phyloP scores from a whole-genome alignment of 2,888 invertebrate genomes.

The Adela reaumurella region DNA sequence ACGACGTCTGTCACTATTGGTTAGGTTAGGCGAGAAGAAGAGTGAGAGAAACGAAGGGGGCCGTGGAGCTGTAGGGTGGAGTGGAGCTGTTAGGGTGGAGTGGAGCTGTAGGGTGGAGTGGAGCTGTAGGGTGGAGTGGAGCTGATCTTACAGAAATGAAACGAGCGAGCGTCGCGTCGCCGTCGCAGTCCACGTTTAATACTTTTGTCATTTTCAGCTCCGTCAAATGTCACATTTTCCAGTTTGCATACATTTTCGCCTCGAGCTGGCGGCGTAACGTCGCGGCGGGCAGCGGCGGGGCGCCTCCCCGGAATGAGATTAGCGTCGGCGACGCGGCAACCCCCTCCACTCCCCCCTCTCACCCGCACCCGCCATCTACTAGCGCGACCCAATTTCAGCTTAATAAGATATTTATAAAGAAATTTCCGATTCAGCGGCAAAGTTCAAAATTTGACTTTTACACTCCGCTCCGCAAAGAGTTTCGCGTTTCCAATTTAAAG shows the following conservation, averaged over 20 bases:
- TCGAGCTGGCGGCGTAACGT: constrained; percentile 16
- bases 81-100: too few relatives aligned
- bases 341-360: constrained; percentile 7
- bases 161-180: not conserved
- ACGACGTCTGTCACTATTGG: too few relatives aligned
- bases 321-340: constrained; percentile 56
- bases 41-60: too few relatives aligned
- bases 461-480: constrained; percentile 43
- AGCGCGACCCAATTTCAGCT: constrained; percentile 33
- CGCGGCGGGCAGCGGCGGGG: constrained; percentile 23
- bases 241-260: constrained; percentile 53
- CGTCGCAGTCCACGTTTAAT: constrained; percentile 20
- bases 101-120: too few relatives aligned
- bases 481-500: constrained; percentile 56
- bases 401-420: constrained; percentile 58
- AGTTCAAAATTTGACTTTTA: constrained; percentile 51
- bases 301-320: constrained; percentile 53
- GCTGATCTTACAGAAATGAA: too few relatives aligned
- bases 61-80: too few relatives aligned
- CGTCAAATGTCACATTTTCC: constrained; percentile 47
- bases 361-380: not conserved
- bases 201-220: constrained; percentile 53
- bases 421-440: constrained; percentile 55
- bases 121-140: too few relatives aligned
- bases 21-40: too few relatives aligned